Evolutionary conservation across 1,140 invertebrate species (phyloP).

Genomic region (Acarapis woodi): DNA sequence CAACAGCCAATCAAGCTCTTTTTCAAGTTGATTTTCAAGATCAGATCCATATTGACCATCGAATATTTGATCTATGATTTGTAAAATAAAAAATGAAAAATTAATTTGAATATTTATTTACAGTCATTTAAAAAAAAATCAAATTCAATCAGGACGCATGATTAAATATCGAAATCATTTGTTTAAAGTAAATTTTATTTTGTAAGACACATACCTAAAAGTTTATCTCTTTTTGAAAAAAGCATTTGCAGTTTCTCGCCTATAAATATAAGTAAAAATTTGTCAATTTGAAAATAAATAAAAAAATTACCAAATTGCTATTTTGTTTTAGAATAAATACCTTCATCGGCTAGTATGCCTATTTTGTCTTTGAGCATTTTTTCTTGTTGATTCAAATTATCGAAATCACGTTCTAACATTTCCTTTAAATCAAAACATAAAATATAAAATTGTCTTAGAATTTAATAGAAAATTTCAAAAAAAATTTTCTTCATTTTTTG

Average conservation of each 20-base stretch:
- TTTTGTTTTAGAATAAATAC: no score
- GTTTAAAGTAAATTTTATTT: neutral
- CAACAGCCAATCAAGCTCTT: slow-evolving; percentile 22
- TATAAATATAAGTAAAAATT: no score
- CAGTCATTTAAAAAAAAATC: neutral
- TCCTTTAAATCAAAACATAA: slow-evolving; percentile 13
- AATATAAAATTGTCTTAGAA: neutral
- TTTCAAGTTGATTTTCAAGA: slow-evolving; percentile 23
- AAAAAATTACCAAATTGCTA: no score
- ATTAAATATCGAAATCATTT: slow-evolving; percentile 1
- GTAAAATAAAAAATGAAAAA: slow-evolving; percentile 1
- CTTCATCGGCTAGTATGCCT: slow-evolving; percentile 17
- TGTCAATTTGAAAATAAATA: no score
- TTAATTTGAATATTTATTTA: slow-evolving; percentile 1
- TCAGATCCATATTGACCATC: slow-evolving; percentile 24
- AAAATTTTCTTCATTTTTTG: neutral
- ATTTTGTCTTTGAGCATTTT: slow-evolving; percentile 19
- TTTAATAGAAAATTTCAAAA: neutral
- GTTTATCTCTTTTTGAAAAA: slow-evolving; percentile 23
- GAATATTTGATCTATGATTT: slow-evolving; percentile 21
- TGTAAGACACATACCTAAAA: slow-evolving; percentile 20
- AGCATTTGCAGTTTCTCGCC: slow-evolving; percentile 22
- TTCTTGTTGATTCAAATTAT: slow-evolving; percentile 15
- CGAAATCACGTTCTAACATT: slow-evolving; percentile 17
- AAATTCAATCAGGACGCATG: slow-evolving; percentile 1